Percentiles rank a stretch among this genome's conserved stretches.
Evolutionary conservation across 1,140 invertebrate species (phyloP).

Genomic region (Scaptomyza hsui): DNA sequence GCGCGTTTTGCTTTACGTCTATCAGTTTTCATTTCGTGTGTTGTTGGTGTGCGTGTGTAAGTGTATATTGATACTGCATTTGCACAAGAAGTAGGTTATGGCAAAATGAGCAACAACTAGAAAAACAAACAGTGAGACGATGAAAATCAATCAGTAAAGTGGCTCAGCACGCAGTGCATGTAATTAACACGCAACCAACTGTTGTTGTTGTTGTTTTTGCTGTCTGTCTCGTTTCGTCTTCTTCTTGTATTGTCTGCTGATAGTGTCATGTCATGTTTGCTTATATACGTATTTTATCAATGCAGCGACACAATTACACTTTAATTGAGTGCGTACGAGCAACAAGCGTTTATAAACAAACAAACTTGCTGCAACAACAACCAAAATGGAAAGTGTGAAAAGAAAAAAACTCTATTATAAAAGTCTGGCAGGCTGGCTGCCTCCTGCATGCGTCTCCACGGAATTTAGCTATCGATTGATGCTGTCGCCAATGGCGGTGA

Average conservation of each 20-base stretch:
- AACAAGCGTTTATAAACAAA: slow-evolving; percentile 48
- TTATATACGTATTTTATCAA: slow-evolving; percentile 32
- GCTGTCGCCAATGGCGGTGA: slow-evolving; percentile 49
- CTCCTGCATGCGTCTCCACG: slow-evolving; percentile 8
- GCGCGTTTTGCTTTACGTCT: slow-evolving; percentile 51
- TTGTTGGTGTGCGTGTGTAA: slow-evolving; percentile 30
- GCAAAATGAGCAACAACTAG: slow-evolving; percentile 55
- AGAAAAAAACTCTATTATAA: slow-evolving; percentile 1
- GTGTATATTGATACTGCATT: slow-evolving; percentile 57
- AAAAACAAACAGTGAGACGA: slow-evolving; percentile 12
- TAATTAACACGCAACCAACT: slow-evolving; percentile 72
- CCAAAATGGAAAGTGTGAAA: slow-evolving; percentile 59
- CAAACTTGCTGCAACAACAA: slow-evolving; percentile 32
- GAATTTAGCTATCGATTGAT: slow-evolving; percentile 41
- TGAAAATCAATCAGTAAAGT: slow-evolving; percentile 56
- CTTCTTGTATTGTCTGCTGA: slow-evolving; percentile 35
- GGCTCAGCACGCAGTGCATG: slow-evolving; percentile 48
- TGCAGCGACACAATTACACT: slow-evolving; percentile 64
- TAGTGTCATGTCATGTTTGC: slow-evolving; percentile 50
- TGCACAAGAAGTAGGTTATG: slow-evolving; percentile 74
- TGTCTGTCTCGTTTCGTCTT: slow-evolving; percentile 5
- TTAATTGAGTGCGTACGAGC: slow-evolving; percentile 63
- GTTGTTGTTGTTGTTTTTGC: slow-evolving; percentile 35
- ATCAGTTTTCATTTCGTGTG: slow-evolving; percentile 47
- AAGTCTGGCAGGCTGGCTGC: neutral